Evolutionary conservation across 2,888 invertebrate genomes (phyloP).

Genomic region (Phyllotreta cruciferae): DNA sequence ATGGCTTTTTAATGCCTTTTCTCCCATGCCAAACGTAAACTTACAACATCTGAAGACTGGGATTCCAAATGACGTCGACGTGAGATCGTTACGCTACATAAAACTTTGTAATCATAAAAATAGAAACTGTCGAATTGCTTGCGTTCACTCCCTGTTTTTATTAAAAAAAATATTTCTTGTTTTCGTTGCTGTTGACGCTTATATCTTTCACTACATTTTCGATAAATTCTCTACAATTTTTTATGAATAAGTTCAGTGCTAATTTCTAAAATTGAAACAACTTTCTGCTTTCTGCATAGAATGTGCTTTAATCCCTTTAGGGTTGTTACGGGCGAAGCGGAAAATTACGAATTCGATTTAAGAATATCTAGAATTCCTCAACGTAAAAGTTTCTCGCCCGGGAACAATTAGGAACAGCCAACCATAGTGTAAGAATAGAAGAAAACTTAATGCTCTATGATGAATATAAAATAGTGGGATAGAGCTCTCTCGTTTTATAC

Average conservation of each 20-base stretch:
- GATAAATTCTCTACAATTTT: neutral
- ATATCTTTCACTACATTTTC: neutral
- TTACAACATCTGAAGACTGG: neutral
- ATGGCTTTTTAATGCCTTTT: constrained; percentile 30
- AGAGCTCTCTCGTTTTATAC: neutral
- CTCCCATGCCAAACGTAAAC: constrained; percentile 8
- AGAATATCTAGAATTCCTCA: constrained; percentile 13
- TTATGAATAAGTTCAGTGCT: neutral
- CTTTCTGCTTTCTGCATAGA: neutral
- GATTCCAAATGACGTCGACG: neutral
- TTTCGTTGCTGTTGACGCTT: neutral
- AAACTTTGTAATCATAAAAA: neutral
- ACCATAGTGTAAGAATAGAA: constrained; percentile 10
- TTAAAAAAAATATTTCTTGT: neutral
- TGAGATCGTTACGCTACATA: constrained; percentile 1
- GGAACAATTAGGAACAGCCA: constrained; percentile 7
- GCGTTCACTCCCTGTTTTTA: no score
- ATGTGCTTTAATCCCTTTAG: constrained; percentile 11
- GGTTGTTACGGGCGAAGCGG: constrained; percentile 12
- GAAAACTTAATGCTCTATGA: neutral
- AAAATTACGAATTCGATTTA: constrained; percentile 20
- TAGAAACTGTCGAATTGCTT: no score
- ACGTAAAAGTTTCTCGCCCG: constrained; percentile 5
- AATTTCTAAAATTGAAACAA: constrained; percentile 8
- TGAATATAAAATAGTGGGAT: constrained; percentile 11